These are phyloP conservation scores for Hyles euphorbiae DNA, from an alignment of 1,140 invertebrate genomes.

Conservation along the genomic window DNA sequence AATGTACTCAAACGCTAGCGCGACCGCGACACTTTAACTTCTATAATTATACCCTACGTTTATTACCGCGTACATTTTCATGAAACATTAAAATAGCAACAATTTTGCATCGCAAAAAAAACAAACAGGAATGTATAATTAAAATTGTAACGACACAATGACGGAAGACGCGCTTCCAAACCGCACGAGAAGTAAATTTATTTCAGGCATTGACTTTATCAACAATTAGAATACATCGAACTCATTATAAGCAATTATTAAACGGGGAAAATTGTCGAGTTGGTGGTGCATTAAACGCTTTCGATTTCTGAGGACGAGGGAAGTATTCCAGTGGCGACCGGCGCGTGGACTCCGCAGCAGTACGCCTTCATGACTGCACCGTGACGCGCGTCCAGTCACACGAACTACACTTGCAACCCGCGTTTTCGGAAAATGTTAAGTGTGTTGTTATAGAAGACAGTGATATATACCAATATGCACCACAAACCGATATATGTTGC, in stretches of 20 bases:
- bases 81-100: neutral
- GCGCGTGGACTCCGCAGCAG: constrained; percentile 19
- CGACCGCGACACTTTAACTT: too few relatives aligned
- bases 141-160: constrained; percentile 8
- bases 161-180: constrained; percentile 26
- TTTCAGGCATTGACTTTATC: constrained; percentile 33
- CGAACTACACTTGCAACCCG: constrained; percentile 38
- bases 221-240: constrained; percentile 49
- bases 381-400: constrained; percentile 41
- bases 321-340: constrained; percentile 22
- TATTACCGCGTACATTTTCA: neutral
- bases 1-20: too few relatives aligned
- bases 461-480: constrained; percentile 43
- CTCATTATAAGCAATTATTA: constrained; percentile 51
- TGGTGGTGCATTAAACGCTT: constrained; percentile 62
- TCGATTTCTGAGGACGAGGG: constrained; percentile 62
- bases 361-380: constrained; percentile 16
- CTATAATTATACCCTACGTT: neutral
- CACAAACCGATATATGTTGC: constrained; percentile 38
- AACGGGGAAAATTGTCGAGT: constrained; percentile 55
- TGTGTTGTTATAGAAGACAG: constrained; percentile 28
- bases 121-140: constrained; percentile 1
- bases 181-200: constrained; percentile 35
- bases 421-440: constrained; percentile 53
- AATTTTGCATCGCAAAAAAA: neutral